Percentiles rank a stretch among this genome's conserved stretches.
Evolutionary conservation across 2,888 invertebrate genomes (phyloP).

Genomic region (Sphinx pinastri): DNA sequence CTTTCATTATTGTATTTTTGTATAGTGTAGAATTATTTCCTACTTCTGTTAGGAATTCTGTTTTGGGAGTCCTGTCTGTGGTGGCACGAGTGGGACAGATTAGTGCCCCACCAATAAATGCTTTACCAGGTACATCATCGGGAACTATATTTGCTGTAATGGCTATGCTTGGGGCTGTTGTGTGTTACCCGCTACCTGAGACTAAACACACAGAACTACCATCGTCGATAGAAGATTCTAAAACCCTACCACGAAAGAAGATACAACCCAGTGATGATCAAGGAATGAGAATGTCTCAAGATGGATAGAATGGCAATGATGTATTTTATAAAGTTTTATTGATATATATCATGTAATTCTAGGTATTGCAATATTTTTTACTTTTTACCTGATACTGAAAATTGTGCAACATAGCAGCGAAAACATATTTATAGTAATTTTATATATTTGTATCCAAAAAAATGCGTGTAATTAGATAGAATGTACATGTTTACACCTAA

Average conservation of each 20-base stretch:
- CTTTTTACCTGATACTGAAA: not conserved
- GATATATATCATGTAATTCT: no score
- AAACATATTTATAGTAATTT: no score
- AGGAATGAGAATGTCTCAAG: slow-evolving; percentile 10
- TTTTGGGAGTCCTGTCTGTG: slow-evolving; percentile 91
- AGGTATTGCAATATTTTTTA: not conserved
- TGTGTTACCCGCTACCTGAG: slow-evolving; percentile 87
- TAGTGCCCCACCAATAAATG: slow-evolving; percentile 89
- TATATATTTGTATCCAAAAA: no score
- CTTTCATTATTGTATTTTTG: slow-evolving; percentile 92
- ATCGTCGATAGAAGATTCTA: slow-evolving; percentile 60
- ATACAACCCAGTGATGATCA: slow-evolving; percentile 23
- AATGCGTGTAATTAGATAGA: no score
- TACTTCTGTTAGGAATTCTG: slow-evolving; percentile 92
- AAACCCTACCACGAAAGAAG: slow-evolving; percentile 41
- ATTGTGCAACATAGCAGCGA: no score
- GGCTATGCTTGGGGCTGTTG: slow-evolving; percentile 85
- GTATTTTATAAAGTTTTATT: no score
- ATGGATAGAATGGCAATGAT: not conserved
- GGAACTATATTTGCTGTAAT: slow-evolving; percentile 85
- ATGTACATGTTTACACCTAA: no score
- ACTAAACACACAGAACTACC: slow-evolving; percentile 65
- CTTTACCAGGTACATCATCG: slow-evolving; percentile 66
- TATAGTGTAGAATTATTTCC: slow-evolving; percentile 94
- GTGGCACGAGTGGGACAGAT: slow-evolving; percentile 92